These are phyloP conservation scores for Anser cygnoides DNA, from an alignment of 2,113 vertebrate species.

Conservation along the genomic window DNA sequence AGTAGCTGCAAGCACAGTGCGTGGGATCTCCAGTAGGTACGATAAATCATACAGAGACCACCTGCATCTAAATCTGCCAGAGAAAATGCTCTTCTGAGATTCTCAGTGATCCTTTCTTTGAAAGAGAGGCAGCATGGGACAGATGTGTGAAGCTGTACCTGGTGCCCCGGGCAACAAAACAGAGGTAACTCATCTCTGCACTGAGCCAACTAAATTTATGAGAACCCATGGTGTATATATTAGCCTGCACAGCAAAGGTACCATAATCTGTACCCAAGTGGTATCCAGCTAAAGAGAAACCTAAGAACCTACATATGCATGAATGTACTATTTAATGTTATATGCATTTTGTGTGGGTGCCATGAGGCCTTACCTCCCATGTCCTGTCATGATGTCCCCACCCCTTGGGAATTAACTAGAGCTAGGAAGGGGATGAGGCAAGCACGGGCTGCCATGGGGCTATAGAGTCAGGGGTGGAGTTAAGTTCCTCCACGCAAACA, in stretches of 20 bases:
- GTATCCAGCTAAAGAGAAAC: background rate
- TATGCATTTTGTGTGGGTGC: accelerated
- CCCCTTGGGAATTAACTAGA: background rate
- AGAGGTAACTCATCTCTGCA: background rate
- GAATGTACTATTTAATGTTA: background rate
- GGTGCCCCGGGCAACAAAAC: background rate
- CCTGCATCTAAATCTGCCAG: background rate
- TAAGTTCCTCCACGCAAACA: background rate
- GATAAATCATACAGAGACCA: background rate
- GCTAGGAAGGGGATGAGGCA: background rate
- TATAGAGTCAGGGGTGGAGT: background rate
- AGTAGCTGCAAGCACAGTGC: background rate
- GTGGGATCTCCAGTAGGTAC: background rate
- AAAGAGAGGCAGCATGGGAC: background rate
- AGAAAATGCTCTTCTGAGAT: background rate
- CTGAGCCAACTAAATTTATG: background rate
- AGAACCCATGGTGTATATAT: background rate
- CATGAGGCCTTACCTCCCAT: background rate
- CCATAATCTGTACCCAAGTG: accelerated
- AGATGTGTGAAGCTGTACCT: background rate
- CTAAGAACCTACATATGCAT: background rate
- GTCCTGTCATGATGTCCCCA: background rate
- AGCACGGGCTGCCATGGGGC: background rate
- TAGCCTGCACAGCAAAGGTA: background rate
- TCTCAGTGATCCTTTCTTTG: background rate